Evolutionary conservation across 2,888 invertebrate genomes (phyloP), one percentile per base, ranked within the genome.

Genomic region (Campoletis raptor): DNA sequence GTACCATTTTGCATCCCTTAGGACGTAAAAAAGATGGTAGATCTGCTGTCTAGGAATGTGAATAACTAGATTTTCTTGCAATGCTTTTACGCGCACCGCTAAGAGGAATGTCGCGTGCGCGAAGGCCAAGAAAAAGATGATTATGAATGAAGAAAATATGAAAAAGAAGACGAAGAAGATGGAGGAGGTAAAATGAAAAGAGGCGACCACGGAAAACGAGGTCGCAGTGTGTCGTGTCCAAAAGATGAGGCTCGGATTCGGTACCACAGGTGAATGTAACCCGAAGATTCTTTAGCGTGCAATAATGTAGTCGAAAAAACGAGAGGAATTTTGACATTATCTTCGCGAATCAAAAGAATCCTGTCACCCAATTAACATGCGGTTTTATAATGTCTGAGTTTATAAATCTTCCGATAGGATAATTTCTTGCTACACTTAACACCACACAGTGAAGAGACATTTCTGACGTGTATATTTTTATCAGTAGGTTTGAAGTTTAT

Each of bases 21-120:
- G 24, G 7, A 48, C 30, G 45, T 12, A 18, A 18, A 52, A 37
- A 3, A 37, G 21, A 52, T 66, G 4, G 40, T 21, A 45, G 15
- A 15, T 21, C 7, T 5, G 3, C 7, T 57, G 37, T 7, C 15
- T 30, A 18, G 57, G 18, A 70, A 18, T 45, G 37, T 12, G 21
- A 64, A 54, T 82, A 74, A 79, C 79, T 70, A 83, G 83, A 83
- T 77, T 72, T 42, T 45, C 66, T 80, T 80, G 57, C 57, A 76
- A 76, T 83, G 72, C 64, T 66, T 24, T 89, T 89, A 85, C 88
- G 86, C 85, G 88, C 88, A 90, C 88, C 90, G 90, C 90, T 91
- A 90, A 89, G 90, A 66, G 90, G 90, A 91, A 92, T 91, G 89
- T 88, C 89, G 89, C 87, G 88, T 89, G 90, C 89, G 88, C 87